Percentiles rank a stretch among this genome's conserved stretches.
These are phyloP conservation scores for Sceloporus undulatus DNA, from an alignment of 2,113 vertebrate species.

Conservation along the genomic window DNA sequence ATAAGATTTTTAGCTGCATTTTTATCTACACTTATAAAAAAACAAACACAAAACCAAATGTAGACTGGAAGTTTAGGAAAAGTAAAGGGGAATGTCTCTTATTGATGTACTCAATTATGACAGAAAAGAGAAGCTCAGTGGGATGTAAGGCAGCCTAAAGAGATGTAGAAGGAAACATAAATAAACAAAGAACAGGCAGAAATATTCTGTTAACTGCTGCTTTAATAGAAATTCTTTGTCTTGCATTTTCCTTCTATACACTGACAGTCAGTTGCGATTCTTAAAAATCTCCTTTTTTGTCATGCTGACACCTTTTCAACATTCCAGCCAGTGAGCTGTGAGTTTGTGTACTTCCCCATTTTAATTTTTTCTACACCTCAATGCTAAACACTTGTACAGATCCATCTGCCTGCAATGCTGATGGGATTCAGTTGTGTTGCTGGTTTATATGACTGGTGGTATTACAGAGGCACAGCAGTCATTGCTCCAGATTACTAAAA, in stretches of 20 bases:
- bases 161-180: background rate
- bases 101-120: background rate
- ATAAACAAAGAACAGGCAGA: background rate
- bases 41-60: background rate
- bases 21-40: background rate
- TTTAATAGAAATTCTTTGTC: background rate
- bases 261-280: background rate
- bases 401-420: background rate
- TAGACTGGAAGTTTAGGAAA: background rate
- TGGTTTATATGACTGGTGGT: background rate
- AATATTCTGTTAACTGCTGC: background rate
- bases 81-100: background rate
- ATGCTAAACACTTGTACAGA: background rate
- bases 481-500: background rate
- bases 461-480: background rate
- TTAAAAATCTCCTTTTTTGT: constrained; percentile 6
- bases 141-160: background rate
- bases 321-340: background rate
- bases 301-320: constrained; percentile 7
- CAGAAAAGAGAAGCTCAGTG: background rate
- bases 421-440: background rate
- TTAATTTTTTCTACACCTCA: background rate
- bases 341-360: background rate
- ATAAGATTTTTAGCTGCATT: background rate
- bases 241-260: background rate